Conservation (phyloP, 1,140 invertebrate species). For the Apis cerana region DNA sequence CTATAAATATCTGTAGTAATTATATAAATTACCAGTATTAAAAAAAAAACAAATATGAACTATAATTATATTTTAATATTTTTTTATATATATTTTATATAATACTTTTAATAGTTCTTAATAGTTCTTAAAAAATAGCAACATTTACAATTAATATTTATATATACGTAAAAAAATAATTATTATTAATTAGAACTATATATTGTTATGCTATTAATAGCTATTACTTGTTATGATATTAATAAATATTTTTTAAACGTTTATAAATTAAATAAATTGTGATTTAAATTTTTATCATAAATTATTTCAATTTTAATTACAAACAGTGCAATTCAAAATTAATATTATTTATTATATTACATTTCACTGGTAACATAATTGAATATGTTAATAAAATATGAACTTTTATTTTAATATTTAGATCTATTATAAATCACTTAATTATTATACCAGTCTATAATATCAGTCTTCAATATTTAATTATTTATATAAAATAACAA, state of each 20-base stretch:
- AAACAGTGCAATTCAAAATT: conserved; percentile 35
- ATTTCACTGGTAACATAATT: neutral
- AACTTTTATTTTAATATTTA: neutral
- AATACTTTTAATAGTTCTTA: conserved; percentile 15
- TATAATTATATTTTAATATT: neutral
- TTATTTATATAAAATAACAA: conserved; percentile 4
- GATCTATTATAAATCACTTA: conserved; percentile 10
- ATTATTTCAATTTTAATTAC: neutral
- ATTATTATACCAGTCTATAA: conserved; percentile 39
- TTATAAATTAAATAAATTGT: neutral
- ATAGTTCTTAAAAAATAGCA: neutral
- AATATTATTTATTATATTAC: neutral
- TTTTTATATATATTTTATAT: neutral
- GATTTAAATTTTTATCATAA: neutral
- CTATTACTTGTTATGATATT: no score
- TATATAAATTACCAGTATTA: neutral
- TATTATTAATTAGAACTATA: neutral
- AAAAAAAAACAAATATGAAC: conserved; percentile 2
- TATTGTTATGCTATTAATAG: neutral
- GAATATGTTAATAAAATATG: neutral
- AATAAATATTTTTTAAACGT: conserved; percentile 17
- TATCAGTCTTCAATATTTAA: conserved; percentile 33
- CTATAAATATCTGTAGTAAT: neutral
- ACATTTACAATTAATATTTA: neutral
- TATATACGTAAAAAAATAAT: neutral